phyloP scores from a whole-genome alignment of 2,888 invertebrate species.

The Drosophila rellima region DNA sequence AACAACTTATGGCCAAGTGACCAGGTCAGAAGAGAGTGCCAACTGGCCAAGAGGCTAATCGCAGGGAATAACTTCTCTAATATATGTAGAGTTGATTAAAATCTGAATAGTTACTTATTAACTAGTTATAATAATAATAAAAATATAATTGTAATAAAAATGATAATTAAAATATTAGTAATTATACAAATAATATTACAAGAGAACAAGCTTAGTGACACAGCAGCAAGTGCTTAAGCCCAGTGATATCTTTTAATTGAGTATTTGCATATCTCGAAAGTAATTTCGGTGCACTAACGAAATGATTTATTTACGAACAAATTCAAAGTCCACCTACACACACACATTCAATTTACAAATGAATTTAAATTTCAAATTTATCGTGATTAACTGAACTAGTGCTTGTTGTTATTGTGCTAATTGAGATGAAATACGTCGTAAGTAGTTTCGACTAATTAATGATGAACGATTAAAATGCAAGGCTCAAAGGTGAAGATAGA shows the following conservation, averaged over 20 bases:
- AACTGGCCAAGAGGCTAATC: background rate
- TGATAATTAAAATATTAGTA: no score
- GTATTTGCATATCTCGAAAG: constrained; percentile 42
- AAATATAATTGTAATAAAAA: no score
- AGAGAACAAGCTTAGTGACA: background rate
- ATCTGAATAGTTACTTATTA: background rate
- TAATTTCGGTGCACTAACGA: constrained; percentile 39
- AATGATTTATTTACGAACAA: constrained; percentile 48
- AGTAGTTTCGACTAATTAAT: constrained; percentile 66
- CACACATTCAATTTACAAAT: constrained; percentile 35
- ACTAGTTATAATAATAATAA: background rate
- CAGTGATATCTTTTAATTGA: constrained; percentile 49
- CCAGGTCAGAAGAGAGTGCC: background rate
- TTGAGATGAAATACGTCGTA: constrained; percentile 48
- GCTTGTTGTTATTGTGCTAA: constrained; percentile 46
- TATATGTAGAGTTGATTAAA: background rate
- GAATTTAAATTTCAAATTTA: constrained; percentile 54
- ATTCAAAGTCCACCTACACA: constrained; percentile 21
- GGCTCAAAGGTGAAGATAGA: constrained; percentile 34
- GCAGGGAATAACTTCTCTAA: background rate
- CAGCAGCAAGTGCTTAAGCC: background rate
- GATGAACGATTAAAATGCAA: constrained; percentile 63
- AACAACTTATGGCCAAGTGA: background rate
- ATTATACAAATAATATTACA: background rate
- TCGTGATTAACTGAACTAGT: constrained; percentile 56